A percentile compares a stretch with the other conserved stretches of the same genome.
Evolutionary conservation across 2,888 invertebrate species (phyloP).

Genomic region (Apodemia zela): DNA sequence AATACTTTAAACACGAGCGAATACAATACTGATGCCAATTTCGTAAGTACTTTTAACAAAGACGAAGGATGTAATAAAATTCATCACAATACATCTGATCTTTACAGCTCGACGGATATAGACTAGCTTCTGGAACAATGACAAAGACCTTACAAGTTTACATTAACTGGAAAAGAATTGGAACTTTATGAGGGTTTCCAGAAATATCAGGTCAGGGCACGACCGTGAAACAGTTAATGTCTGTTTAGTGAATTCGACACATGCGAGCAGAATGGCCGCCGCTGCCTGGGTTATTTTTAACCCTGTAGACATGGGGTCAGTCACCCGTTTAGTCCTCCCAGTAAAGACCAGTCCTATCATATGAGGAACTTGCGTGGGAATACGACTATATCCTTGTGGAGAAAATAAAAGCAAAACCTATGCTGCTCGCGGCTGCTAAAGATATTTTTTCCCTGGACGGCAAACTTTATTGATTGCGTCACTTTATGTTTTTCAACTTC

Average conservation of each 20-base stretch:
- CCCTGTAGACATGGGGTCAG: constrained; percentile 74
- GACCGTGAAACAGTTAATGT: constrained; percentile 77
- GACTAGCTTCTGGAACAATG: not conserved
- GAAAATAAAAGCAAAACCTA: constrained; percentile 22
- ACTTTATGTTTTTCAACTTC: not conserved
- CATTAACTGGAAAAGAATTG: not conserved
- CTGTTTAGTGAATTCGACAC: constrained; percentile 79
- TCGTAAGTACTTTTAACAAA: too few species aligned
- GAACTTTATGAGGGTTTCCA: constrained; percentile 43
- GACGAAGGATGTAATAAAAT: not conserved
- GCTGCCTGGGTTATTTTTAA: constrained; percentile 75
- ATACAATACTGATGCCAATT: too few species aligned
- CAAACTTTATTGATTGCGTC: constrained; percentile 1
- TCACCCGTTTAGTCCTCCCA: constrained; percentile 72
- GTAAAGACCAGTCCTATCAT: constrained; percentile 73
- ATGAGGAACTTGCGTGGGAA: constrained; percentile 77
- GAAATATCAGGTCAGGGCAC: constrained; percentile 72
- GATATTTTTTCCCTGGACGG: constrained; percentile 13
- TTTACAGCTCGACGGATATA: not conserved
- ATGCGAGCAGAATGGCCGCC: constrained; percentile 76
- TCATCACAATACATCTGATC: not conserved
- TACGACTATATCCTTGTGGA: constrained; percentile 37
- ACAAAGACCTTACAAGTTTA: not conserved
- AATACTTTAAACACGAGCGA: too few species aligned
- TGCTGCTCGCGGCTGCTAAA: constrained; percentile 17